A percentile compares a stretch with the other conserved stretches of the same genome.
phyloP scores from a whole-genome alignment of 2,113 vertebrate genomes.

The Columba livia region DNA sequence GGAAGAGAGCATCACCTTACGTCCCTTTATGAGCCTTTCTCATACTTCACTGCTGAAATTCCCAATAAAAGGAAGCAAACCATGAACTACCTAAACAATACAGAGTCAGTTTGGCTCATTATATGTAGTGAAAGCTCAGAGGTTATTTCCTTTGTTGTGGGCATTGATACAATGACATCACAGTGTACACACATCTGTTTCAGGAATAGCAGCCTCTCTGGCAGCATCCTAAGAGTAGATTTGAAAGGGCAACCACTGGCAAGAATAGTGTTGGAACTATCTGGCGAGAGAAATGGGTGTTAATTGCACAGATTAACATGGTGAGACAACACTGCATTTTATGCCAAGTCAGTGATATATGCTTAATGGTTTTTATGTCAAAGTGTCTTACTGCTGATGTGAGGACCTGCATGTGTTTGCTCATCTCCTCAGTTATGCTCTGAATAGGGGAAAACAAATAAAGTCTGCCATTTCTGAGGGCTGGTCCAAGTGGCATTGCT shows the following conservation, averaged over 20 bases:
- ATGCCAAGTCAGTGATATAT: background rate
- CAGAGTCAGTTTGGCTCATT: background rate
- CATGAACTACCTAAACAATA: background rate
- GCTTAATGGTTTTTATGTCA: background rate
- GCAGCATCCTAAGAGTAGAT: background rate
- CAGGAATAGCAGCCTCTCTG: background rate
- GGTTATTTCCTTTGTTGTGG: background rate
- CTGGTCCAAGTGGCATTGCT: background rate
- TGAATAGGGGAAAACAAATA: background rate
- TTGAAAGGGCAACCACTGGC: background rate
- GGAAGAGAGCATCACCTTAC: background rate
- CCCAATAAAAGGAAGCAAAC: background rate
- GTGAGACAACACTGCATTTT: background rate
- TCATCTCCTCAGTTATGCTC: background rate
- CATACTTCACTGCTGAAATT: background rate
- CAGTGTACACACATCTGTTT: background rate
- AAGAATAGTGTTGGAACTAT: background rate
- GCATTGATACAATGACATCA: background rate
- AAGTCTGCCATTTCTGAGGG: background rate
- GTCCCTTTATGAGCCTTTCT: background rate
- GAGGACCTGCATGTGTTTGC: background rate
- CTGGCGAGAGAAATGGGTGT: background rate
- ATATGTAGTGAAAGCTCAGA: background rate
- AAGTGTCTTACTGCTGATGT: background rate
- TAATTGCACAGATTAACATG: background rate